Evolutionary conservation across 2,797 vertebrate species (phyloP).

Genomic region (Pitangus sulphuratus): DNA sequence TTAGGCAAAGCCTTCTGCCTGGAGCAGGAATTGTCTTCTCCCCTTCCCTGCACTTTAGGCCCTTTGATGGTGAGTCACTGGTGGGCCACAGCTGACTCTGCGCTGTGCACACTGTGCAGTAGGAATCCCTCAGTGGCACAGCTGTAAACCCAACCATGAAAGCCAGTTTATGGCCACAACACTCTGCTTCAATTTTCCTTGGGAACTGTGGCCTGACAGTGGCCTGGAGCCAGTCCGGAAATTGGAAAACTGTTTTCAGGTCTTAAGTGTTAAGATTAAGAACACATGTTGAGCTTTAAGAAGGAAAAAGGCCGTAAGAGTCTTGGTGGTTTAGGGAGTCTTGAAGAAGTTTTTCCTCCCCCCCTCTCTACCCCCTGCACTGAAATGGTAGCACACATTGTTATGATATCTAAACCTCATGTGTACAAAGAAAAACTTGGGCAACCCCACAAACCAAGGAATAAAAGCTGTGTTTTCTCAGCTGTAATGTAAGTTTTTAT

Average conservation of each 20-base stretch:
- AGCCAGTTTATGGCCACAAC: conserved; percentile 77
- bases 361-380: conserved; percentile 64
- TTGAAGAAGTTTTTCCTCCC: conserved; percentile 47
- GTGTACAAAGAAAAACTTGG: conserved; percentile 86
- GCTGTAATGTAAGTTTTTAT: conserved; percentile 90
- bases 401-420: conserved; percentile 74
- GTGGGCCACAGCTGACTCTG: background rate
- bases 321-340: conserved; percentile 74
- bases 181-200: conserved; percentile 82
- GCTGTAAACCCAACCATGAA: conserved; percentile 84
- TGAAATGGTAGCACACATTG: conserved; percentile 63
- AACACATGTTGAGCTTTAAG: conserved; percentile 86
- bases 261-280: conserved; percentile 85
- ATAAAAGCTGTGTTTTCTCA: conserved; percentile 88
- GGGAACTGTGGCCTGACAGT: conserved; percentile 76
- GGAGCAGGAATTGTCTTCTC: background rate
- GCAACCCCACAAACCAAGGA: conserved; percentile 86
- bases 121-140: conserved; percentile 56
- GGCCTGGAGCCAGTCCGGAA: conserved; percentile 89
- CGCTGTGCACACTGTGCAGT: background rate
- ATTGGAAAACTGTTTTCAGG: conserved; percentile 91
- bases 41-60: background rate
- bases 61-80: background rate
- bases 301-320: conserved; percentile 73
- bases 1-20: background rate